phyloP scores from a whole-genome alignment of 2,888 invertebrate genomes.

The Drosophila atripex region DNA sequence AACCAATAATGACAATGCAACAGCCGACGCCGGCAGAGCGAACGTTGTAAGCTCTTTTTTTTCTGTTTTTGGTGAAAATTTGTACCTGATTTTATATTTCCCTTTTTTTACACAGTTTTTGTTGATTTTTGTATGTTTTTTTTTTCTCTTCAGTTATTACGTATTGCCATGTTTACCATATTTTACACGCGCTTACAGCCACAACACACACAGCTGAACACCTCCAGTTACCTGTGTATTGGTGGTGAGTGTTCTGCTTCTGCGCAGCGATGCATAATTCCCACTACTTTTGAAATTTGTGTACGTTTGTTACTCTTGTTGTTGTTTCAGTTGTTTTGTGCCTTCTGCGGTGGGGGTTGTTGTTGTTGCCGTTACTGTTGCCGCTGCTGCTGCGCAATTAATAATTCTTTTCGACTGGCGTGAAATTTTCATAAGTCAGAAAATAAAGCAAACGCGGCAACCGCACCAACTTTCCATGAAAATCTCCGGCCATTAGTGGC shows the following conservation, averaged over 20 bases:
- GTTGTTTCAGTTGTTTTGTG: conserved; percentile 48
- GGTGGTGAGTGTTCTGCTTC: conserved; percentile 74
- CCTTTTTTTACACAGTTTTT: conserved; percentile 57
- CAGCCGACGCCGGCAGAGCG: conserved; percentile 51
- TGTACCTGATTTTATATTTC: conserved; percentile 78
- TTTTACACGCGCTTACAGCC: conserved; percentile 76
- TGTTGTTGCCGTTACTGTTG: conserved; percentile 48
- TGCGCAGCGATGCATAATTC: conserved; percentile 83
- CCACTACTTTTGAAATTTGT: conserved; percentile 77
- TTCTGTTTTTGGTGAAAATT: conserved; percentile 74
- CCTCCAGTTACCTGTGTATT: conserved; percentile 17
- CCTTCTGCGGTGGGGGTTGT: conserved; percentile 45
- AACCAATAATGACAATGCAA: conserved; percentile 36
- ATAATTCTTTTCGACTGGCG: conserved; percentile 76
- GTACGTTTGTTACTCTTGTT: conserved; percentile 52
- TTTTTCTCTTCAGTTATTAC: conserved; percentile 63
- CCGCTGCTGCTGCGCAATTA: conserved; percentile 73
- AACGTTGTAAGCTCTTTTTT: conserved; percentile 62
- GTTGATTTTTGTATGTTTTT: conserved; percentile 10
- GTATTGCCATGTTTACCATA: conserved; percentile 77
- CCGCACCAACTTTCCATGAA: conserved; percentile 75
- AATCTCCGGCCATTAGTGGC: conserved; percentile 59
- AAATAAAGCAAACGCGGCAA: conserved; percentile 41
- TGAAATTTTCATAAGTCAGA: conserved; percentile 70
- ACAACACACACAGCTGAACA: conserved; percentile 17